Percentiles rank a stretch among this genome's conserved stretches.
Evolutionary conservation across 2,888 invertebrate species (phyloP).

Genomic region (Lysandra bellargus): DNA sequence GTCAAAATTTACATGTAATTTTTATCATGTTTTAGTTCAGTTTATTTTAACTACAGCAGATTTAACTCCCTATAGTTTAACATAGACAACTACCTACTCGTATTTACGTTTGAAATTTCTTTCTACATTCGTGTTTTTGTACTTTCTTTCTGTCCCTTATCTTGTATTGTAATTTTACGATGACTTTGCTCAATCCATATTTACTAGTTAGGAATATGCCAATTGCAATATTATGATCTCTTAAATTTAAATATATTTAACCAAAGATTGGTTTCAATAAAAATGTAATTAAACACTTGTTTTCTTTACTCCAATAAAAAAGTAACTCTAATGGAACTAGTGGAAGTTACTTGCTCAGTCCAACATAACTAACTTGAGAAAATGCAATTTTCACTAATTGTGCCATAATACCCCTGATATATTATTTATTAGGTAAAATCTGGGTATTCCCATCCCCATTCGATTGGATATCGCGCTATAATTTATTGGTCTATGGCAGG

Average conservation of each 20-base stretch:
- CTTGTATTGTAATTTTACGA: slow-evolving; percentile 9
- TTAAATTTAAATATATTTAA: slow-evolving; percentile 30
- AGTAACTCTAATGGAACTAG: too few species aligned
- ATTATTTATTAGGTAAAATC: too few species aligned
- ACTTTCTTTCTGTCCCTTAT: not conserved
- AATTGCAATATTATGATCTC: slow-evolving; percentile 26
- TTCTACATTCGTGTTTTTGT: not conserved
- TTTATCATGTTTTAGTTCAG: not conserved
- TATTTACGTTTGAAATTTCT: not conserved
- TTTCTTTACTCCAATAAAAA: not conserved
- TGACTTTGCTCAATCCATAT: slow-evolving; percentile 23
- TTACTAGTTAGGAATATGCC: slow-evolving; percentile 13
- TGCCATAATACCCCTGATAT: too few species aligned
- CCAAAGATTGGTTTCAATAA: slow-evolving; percentile 31
- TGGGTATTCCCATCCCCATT: too few species aligned
- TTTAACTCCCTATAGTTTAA: not conserved
- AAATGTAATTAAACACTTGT: not conserved
- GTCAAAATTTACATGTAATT: not conserved
- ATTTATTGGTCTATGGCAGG: too few species aligned
- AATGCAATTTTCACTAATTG: too few species aligned
- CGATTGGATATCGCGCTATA: too few species aligned
- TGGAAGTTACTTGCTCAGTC: too few species aligned
- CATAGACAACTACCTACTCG: not conserved
- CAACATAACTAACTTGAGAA: too few species aligned
- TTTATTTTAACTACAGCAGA: not conserved